These are phyloP conservation scores for Electrophaes corylata DNA, from an alignment of 2,888 invertebrate genomes.

Conservation along the genomic window DNA sequence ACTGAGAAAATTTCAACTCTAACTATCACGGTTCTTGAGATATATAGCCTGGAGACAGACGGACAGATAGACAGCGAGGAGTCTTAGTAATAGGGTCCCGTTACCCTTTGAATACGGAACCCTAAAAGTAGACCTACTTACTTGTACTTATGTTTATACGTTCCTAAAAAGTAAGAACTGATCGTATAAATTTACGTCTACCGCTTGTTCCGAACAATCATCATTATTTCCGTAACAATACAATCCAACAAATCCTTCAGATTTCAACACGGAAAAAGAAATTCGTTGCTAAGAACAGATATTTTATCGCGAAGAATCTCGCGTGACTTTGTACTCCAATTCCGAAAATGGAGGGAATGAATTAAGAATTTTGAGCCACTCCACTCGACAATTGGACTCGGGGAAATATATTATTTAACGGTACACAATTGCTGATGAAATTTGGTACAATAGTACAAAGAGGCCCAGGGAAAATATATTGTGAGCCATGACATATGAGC, in stretches of 20 bases:
- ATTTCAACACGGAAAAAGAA: constrained; percentile 31
- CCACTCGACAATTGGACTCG: constrained; percentile 51
- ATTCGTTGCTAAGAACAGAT: constrained; percentile 32
- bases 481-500: neutral
- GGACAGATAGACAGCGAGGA: no score
- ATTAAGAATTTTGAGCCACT: constrained; percentile 49
- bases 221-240: constrained; percentile 29
- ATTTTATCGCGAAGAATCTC: constrained; percentile 43
- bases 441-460: constrained; percentile 32
- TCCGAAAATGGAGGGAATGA: constrained; percentile 47
- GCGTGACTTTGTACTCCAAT: constrained; percentile 47
- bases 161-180: constrained; percentile 8
- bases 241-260: constrained; percentile 30
- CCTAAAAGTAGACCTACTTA: no score
- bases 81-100: no score
- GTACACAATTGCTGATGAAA: constrained; percentile 43
- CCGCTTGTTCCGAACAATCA: constrained; percentile 23
- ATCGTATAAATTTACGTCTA: constrained; percentile 15
- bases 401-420: constrained; percentile 58
- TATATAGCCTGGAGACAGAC: no score
- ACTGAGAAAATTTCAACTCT: no score
- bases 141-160: no score
- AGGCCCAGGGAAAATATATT: constrained; percentile 10
- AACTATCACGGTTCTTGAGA: no score
- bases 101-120: no score